These are phyloP conservation scores for Trididemnum miniatum DNA, from an alignment of 23 tunicate species.

Conservation along the genomic window DNA sequence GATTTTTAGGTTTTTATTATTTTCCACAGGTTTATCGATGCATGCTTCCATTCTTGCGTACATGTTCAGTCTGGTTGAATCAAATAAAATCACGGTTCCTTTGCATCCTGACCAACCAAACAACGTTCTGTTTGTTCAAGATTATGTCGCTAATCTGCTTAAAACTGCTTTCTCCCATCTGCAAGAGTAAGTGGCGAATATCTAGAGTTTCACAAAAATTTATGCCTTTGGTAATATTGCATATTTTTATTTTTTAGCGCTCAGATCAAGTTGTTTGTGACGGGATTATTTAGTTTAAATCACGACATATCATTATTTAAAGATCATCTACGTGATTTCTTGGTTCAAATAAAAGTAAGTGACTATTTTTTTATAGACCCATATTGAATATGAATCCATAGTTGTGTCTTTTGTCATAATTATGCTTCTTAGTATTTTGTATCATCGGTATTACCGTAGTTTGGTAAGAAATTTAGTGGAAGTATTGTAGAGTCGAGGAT, in stretches of 20 bases:
- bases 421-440: too few relatives aligned
- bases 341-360: constrained; percentile 94
- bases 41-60: constrained; percentile 95
- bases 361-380: too few relatives aligned
- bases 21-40: constrained; percentile 84
- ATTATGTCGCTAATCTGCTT: constrained; percentile 92
- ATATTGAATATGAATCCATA: too few relatives aligned
- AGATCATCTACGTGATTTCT: constrained; percentile 97
- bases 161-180: constrained; percentile 93
- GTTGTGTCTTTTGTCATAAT: too few relatives aligned
- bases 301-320: constrained; percentile 95
- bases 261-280: constrained; percentile 97
- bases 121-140: constrained; percentile 90
- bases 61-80: constrained; percentile 95
- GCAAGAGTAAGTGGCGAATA: constrained; percentile 93
- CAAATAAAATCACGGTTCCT: constrained; percentile 75
- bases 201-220: too few relatives aligned
- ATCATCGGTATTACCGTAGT: too few relatives aligned
- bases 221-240: too few relatives aligned
- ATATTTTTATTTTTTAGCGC: constrained; percentile 86
- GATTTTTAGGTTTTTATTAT: too few relatives aligned
- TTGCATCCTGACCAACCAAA: constrained; percentile 84
- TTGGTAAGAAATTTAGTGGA: too few relatives aligned
- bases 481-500: too few relatives aligned
- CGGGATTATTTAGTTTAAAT: constrained; percentile 95